Base-by-base conservation (phyloP, 2,113 vertebrate species). In the Columbina picui region DNA sequence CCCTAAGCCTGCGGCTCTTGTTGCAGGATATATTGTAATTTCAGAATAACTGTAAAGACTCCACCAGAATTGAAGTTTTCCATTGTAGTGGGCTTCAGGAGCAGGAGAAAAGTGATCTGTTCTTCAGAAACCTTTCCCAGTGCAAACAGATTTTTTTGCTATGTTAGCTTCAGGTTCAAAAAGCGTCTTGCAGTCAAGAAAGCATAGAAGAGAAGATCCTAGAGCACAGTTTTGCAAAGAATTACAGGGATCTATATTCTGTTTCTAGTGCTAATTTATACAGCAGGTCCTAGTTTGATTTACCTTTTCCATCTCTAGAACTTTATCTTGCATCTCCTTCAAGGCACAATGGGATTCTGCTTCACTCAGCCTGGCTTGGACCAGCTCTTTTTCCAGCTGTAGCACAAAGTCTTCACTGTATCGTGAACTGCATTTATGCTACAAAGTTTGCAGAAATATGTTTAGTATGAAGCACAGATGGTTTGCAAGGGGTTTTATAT, bases 281-380 rank as follows among this genome's bases (percentile, higher is more conserved):
- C 2, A 38, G 36, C 80, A 8, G 29, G 53, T 91, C 81, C 75
- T 95, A 20, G 27, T 80, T 90, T 76, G 87, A 65, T 95, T 97
- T 94, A 99, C 99, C 99, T 99, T 99, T 97, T 99, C 99, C 79
- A 99, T 99, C 50, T 99, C 99, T 81, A 99, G 98, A 95, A 99
- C 98, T 97, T 99, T 99, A 98, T 99, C 99, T 93, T 99, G 99
- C 99, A 99, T 99, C 96, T 99, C 99, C 96, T 99, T 99, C 82
- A 99, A 98, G 3, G 99, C 99, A 95, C 99, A 99, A 87, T 99
- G 99, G 81, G 99, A 99, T 95, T 99, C 99, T 1, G 99, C 99
- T 98, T 99, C 99, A 95, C 98, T 99, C 92, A 99, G 98, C 59
- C 99, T 98, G 82, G 99, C 99, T 96, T 99, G 99, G 15, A 99